These are phyloP conservation scores for Bombus waltoni DNA, from an alignment of 1,140 invertebrate genomes.

Conservation along the genomic window DNA sequence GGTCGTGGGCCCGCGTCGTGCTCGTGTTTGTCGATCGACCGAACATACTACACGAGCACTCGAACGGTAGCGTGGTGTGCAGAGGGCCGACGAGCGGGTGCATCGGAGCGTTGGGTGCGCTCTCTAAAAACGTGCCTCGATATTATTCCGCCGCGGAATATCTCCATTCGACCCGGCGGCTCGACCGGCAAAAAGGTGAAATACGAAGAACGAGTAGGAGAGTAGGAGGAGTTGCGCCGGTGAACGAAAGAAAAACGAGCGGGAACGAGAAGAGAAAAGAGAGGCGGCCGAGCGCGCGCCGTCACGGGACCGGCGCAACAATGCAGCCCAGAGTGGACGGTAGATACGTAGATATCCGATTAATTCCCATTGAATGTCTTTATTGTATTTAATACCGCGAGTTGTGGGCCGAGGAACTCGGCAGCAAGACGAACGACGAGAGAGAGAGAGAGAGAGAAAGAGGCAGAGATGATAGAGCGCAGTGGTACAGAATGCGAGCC, in stretches of 20 bases:
- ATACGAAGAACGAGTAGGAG: slow-evolving; percentile 40
- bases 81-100: neutral
- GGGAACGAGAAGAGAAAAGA: slow-evolving; percentile 21
- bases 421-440: neutral
- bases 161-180: slow-evolving; percentile 58
- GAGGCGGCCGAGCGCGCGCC: slow-evolving; percentile 34
- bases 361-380: slow-evolving; percentile 82
- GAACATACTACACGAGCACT: too few species aligned
- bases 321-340: slow-evolving; percentile 62
- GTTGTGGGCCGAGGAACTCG: slow-evolving; percentile 1
- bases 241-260: neutral
- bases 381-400: slow-evolving; percentile 78
- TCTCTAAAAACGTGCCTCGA: slow-evolving; percentile 57
- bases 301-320: slow-evolving; percentile 56
- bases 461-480: neutral
- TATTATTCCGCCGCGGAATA: slow-evolving; percentile 66
- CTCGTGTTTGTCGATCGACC: slow-evolving; percentile 10
- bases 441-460: neutral
- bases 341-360: slow-evolving; percentile 78
- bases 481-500: neutral
- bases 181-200: slow-evolving; percentile 37
- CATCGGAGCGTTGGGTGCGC: slow-evolving; percentile 40
- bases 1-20: neutral
- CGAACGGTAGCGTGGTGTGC: neutral
- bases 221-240: slow-evolving; percentile 3